Evolutionary conservation across 1,140 invertebrate genomes (phyloP).

Genomic region (Drosophila bocki): DNA sequence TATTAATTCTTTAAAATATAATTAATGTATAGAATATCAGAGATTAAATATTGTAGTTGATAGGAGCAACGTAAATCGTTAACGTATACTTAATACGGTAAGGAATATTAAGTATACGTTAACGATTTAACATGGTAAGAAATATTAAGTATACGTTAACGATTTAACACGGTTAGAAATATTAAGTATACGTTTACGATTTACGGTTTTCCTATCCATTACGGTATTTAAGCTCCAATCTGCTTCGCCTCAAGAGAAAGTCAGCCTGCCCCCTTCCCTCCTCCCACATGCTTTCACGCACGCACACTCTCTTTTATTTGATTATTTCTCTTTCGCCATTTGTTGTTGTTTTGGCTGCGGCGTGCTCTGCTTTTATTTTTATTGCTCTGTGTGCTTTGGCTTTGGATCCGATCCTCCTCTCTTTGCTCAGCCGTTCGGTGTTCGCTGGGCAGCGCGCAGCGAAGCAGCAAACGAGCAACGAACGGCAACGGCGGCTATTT

Average conservation of each 20-base stretch:
- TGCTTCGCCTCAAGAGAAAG: not conserved
- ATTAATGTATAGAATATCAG: too few species aligned
- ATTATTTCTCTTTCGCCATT: slow-evolving; percentile 36
- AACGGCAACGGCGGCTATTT: slow-evolving; percentile 59
- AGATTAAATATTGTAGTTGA: too few species aligned
- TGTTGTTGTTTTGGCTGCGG: slow-evolving; percentile 26
- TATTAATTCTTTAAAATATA: too few species aligned
- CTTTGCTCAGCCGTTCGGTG: slow-evolving; percentile 28
- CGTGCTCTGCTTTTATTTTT: slow-evolving; percentile 82
- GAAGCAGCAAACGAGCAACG: slow-evolving; percentile 41
- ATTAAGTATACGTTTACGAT: not conserved
- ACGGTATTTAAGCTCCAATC: slow-evolving; percentile 2
- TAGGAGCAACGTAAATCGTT: too few species aligned
- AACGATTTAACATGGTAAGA: too few species aligned
- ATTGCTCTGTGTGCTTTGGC: slow-evolving; percentile 59
- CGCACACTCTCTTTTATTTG: slow-evolving; percentile 33
- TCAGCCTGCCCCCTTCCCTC: not conserved
- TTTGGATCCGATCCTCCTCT: slow-evolving; percentile 36
- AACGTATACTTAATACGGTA: too few species aligned
- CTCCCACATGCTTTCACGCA: not conserved
- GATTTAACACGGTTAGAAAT: too few species aligned
- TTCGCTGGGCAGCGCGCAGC: slow-evolving; percentile 38
- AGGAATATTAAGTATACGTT: too few species aligned
- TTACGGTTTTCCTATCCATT: not conserved
- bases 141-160: too few species aligned